Percentiles rank a stretch among this genome's conserved stretches.
These are phyloP conservation scores for Augochlora pura DNA, from an alignment of 1,140 invertebrate genomes.

Conservation along the genomic window DNA sequence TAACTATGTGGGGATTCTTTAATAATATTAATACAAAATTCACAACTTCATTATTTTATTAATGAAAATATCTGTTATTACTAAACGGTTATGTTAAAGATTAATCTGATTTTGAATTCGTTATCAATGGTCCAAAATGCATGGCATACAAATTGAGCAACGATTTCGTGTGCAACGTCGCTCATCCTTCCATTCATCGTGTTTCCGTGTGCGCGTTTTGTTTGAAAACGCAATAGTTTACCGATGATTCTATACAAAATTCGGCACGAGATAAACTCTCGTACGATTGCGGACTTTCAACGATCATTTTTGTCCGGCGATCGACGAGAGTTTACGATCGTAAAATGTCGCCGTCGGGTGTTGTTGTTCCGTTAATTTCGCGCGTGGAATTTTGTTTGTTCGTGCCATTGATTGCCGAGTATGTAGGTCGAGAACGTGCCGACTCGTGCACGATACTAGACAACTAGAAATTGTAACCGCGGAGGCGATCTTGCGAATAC, in stretches of 20 bases:
- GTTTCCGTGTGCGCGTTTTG: not conserved
- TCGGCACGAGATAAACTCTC: constrained; percentile 15
- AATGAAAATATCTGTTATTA: too few relatives aligned
- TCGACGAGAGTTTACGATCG: not conserved
- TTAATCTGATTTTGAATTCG: too few relatives aligned
- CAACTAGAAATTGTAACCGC: too few relatives aligned
- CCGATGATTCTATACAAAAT: constrained; percentile 18
- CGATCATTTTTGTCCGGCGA: constrained; percentile 7
- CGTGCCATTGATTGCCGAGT: not conserved
- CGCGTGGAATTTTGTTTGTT: constrained; percentile 12
- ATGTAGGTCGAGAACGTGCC: constrained; percentile 7
- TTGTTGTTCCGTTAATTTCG: constrained; percentile 17
- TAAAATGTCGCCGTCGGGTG: constrained; percentile 7
- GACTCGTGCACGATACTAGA: too few relatives aligned
- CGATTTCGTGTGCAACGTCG: not conserved
- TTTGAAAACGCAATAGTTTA: not conserved
- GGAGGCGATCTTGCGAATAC: too few relatives aligned
- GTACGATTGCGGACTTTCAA: not conserved
- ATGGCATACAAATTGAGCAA: not conserved
- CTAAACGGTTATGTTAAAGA: too few relatives aligned
- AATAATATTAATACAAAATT: too few relatives aligned
- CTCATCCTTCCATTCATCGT: too few relatives aligned
- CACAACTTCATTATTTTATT: too few relatives aligned
- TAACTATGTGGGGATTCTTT: too few relatives aligned
- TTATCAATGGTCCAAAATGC: not conserved